phyloP scores from a whole-genome alignment of 2,888 invertebrate genomes.

The Cheilosia grossa region DNA sequence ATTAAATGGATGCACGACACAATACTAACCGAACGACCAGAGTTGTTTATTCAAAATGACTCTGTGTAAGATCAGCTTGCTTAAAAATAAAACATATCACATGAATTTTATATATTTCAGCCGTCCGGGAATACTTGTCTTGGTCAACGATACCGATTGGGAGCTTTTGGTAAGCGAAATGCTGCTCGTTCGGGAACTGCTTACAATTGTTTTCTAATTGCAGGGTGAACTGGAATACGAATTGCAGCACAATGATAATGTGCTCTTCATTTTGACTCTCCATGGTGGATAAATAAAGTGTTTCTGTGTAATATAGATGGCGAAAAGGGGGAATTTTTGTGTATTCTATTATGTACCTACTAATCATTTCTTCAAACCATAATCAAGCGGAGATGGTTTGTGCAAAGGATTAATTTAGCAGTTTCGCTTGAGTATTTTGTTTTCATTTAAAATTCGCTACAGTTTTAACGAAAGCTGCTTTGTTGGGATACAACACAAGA shows the following conservation, averaged over 20 bases:
- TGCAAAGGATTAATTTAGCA: slow-evolving; percentile 2
- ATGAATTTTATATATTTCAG: slow-evolving; percentile 74
- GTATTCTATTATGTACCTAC: background rate
- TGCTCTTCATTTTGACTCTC: slow-evolving; percentile 92
- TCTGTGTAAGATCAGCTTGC: slow-evolving; percentile 80
- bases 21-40: slow-evolving; percentile 92
- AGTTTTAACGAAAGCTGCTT: background rate
- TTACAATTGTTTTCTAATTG: slow-evolving; percentile 77
- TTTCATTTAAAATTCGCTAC: slow-evolving; percentile 18
- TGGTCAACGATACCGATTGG: slow-evolving; percentile 98
- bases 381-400: slow-evolving; percentile 36
- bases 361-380: background rate
- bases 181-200: background rate
- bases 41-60: slow-evolving; percentile 85
- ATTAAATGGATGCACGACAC: slow-evolving; percentile 94
- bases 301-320: slow-evolving; percentile 2
- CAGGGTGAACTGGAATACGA: slow-evolving; percentile 89
- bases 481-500: accelerated
- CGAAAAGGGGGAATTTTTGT: background rate
- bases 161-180: slow-evolving; percentile 87
- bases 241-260: slow-evolving; percentile 87
- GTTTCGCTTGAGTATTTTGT: background rate
- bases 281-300: slow-evolving; percentile 88
- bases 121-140: slow-evolving; percentile 95
- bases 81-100: slow-evolving; percentile 60